Evolutionary conservation across 2,797 vertebrate genomes (phyloP).

Genomic region (Uromys caudimaculatus): DNA sequence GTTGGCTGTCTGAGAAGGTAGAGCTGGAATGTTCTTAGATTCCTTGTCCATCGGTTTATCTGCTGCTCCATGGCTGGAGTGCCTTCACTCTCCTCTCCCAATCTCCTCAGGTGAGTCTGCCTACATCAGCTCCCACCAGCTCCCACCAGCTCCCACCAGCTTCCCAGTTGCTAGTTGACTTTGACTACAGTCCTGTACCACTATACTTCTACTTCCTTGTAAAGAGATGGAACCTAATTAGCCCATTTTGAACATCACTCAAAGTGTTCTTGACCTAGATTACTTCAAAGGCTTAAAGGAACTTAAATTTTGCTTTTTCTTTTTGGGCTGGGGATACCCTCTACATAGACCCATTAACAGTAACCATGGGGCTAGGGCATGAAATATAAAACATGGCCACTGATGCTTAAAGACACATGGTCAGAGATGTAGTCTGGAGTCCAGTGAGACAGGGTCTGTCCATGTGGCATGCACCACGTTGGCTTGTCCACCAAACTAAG

Average conservation of each 20-base stretch:
- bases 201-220: neutral
- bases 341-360: neutral
- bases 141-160: neutral
- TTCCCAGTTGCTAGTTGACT: neutral
- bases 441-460: neutral
- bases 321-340: neutral
- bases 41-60: neutral
- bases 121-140: neutral
- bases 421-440: neutral
- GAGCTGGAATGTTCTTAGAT: neutral
- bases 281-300: neutral
- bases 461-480: neutral
- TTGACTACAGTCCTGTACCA: neutral
- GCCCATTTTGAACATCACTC: neutral
- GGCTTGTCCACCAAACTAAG: neutral
- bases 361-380: neutral
- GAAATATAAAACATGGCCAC: slow-evolving; percentile 27
- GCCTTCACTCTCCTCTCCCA: slow-evolving; percentile 6
- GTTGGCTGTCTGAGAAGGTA: slow-evolving; percentile 5
- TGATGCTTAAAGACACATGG: neutral
- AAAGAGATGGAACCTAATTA: slow-evolving; percentile 14
- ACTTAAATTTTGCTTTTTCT: slow-evolving; percentile 29
- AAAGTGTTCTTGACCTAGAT: slow-evolving; percentile 45
- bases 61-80: neutral
- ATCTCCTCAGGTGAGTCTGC: neutral